Base-by-base conservation (phyloP, 2,888 invertebrate species). In the Eubasilissa splendida region DNA sequence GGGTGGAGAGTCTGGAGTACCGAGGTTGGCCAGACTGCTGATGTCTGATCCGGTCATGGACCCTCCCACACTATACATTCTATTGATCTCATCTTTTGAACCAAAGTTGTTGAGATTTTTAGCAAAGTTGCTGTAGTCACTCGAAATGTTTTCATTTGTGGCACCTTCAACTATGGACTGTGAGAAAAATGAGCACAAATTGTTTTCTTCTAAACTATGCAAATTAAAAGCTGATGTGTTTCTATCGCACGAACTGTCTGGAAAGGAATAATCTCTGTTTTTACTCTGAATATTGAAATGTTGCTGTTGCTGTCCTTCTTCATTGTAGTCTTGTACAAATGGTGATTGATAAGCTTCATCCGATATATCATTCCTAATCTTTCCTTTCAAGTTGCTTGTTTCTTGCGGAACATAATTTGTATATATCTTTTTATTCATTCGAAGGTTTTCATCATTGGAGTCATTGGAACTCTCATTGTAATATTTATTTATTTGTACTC, bases 1-100 rank as follows among this genome's bases (percentile, higher is more conserved):
- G 0, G 96, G 96, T 0, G 96, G 96, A 0, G 96, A 96, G 84
- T 92, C 92, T 52, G 93, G 93, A 8, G 93, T 93, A 71, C 93
- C 93, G 81, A 92, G 87, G 86, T 94, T 94, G 8, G 93, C 92
- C 84, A 94, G 87, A 86, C 94, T 94, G 85, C 94, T 94, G 80
- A 94, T 92, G 85, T 93, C 93, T n/a, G 93, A 93, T 76, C 92
- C 91, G 60, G 91, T 91, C 84, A 90, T 90, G 63, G 91, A 91
- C 84, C 90, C 80, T 14, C 83, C 83, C 1, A 81, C 83, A 58
- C 83, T 84, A 58, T 77, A 84, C 63, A 79, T 80, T 59, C 82
- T 60, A 50, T 78, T 53, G n/a, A 84, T 82, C 70, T 84, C 83
- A 31, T 84, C 83, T 73, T 84, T 84, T 0, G 83, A 84, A n/a